A percentile compares a stretch with the other conserved stretches of the same genome.
Conservation (phyloP, 2,797 vertebrate species). For the Acanthurus leucopareius region DNA sequence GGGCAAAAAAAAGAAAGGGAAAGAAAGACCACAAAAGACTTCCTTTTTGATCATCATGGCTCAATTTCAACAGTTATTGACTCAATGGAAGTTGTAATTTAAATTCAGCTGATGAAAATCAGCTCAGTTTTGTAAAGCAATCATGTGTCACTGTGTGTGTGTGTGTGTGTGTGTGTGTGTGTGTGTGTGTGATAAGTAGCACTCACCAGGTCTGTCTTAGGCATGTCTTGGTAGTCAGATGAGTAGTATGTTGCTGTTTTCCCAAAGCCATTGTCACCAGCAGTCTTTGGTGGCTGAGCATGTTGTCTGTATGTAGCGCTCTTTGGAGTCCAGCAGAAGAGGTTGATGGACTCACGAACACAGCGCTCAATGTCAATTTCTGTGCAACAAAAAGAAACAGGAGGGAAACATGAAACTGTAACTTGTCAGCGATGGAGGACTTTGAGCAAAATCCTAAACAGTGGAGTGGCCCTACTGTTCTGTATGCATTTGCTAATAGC, state of each 20-base stretch:
- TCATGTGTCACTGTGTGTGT: not conserved
- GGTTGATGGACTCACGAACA: conserved; percentile 96
- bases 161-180: conserved; percentile 2
- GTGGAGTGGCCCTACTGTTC: no score
- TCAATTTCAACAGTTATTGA: not conserved
- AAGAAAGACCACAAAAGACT: not conserved
- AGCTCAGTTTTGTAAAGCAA: not conserved
- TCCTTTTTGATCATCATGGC: not conserved
- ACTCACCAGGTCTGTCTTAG: conserved; percentile 92
- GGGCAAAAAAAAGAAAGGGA: not conserved
- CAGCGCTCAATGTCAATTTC: conserved; percentile 99
- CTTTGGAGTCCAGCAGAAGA: conserved; percentile 97
- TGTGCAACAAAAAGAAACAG: conserved; percentile 53
- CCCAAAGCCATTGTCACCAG: conserved; percentile 80
- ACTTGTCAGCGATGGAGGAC: no score
- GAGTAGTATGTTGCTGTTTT: conserved; percentile 85
- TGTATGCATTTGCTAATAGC: no score
- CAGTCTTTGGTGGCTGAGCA: conserved; percentile 88
- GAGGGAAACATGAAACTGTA: no score
- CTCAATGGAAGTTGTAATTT: no score
- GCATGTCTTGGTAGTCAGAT: conserved; percentile 90
- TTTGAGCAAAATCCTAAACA: no score
- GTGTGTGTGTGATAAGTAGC: not conserved
- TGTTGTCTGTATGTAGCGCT: conserved; percentile 95
- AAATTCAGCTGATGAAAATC: no score